Evolutionary conservation across 2,113 vertebrate genomes (phyloP).

Genomic region (Potamarius usumacintae): DNA sequence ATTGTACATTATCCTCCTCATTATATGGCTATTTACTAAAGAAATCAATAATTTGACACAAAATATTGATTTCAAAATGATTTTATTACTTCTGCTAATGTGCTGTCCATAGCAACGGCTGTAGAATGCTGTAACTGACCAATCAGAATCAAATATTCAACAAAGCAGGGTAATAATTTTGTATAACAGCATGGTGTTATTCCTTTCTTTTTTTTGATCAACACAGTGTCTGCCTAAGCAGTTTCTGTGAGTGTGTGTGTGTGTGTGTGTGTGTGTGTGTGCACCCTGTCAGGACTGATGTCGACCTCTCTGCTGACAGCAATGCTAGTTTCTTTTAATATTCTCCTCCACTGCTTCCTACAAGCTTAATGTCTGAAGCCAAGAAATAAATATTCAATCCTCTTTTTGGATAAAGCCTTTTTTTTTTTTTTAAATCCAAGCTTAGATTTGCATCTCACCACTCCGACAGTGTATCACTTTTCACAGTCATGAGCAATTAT

Average conservation of each 20-base stretch:
- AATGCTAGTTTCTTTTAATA: slow-evolving; percentile 28
- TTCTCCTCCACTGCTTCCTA: slow-evolving; percentile 16
- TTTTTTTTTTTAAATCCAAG: slow-evolving; percentile 23
- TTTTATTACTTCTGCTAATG: too few relatives aligned
- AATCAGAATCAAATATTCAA: too few relatives aligned
- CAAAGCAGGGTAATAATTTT: not conserved
- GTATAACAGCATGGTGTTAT: not conserved
- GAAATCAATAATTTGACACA: too few relatives aligned
- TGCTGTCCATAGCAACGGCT: too few relatives aligned
- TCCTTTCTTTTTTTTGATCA: not conserved
- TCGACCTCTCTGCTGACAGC: slow-evolving; percentile 5
- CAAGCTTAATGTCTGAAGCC: slow-evolving; percentile 35
- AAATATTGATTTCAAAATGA: too few relatives aligned
- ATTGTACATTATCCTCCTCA: too few relatives aligned
- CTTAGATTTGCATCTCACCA: slow-evolving; percentile 31
- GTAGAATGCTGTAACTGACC: too few relatives aligned
- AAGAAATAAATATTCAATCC: slow-evolving; percentile 9
- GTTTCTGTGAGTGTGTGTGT: not conserved
- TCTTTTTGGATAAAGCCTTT: slow-evolving; percentile 8
- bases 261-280: not conserved
- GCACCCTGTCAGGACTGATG: slow-evolving; percentile 25
- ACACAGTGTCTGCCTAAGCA: not conserved
- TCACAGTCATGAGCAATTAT: slow-evolving; percentile 14
- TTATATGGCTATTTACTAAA: too few relatives aligned
- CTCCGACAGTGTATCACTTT: not conserved